Base-by-base conservation (phyloP, 2,113 vertebrate genomes). In the Plotosus lineatus region DNA sequence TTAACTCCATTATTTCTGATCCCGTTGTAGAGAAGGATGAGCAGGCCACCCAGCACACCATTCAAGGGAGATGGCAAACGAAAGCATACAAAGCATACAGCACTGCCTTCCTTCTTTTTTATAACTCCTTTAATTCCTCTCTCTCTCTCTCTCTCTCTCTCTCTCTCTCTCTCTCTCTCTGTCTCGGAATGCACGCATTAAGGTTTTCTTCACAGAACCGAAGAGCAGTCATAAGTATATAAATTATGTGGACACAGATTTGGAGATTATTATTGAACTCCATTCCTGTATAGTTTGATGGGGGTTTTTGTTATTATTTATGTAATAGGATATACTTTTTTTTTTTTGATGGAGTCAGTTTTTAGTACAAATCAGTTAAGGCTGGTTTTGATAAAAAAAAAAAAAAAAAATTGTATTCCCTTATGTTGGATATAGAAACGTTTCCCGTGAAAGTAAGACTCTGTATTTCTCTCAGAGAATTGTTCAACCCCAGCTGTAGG, bases 41-140 rank as follows among this genome's bases (percentile, higher is more conserved):
- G 71, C 61, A 38, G 58, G 53, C 79, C 61, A 78, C 80, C 82
- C 81, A 42, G 80, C 83, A 68, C 83, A 88, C 89, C 80, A 83
- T 87, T 86, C 82, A 82, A 46, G 77, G 85, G 69, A 78, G 55
- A 75, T 66, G 48, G 78, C 73, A 83, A 86, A 85, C 58, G 31
- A 82, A 87, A 84, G 87, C 86, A 84, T 84, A 80, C 88, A 86
- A n/a, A 26, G 15, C 58, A 61, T 61, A 80, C 89, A 85, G 86
- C 82, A 82, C 78, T 66, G 38, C 40, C 68, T 71, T 75, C 21
- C 53, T 69, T 50, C 15, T 51, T 38, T 66, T 6, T 26, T n/a
- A n/a, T n/a, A n/a, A n/a, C n/a, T n/a, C n/a, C n/a, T n/a, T n/a
- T n/a, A n/a, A n/a, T 23, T 44, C 19, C 2, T 48, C 51, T 63